Base-by-base conservation (phyloP, 2,888 invertebrate species). In the Allophyes oxyacanthae region DNA sequence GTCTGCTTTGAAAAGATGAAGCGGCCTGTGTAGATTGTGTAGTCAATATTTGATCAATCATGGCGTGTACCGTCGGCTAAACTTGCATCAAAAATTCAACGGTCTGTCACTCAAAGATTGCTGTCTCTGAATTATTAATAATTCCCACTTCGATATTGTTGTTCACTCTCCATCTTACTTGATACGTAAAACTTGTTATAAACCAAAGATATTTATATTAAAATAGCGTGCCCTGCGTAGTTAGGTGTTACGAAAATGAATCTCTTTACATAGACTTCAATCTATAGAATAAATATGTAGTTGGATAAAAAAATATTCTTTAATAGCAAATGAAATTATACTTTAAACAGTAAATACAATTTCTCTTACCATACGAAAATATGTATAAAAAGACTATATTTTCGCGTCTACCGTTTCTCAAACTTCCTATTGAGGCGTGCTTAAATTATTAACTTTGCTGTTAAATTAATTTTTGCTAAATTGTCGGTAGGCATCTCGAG, bases 391-490 rank as follows among this genome's bases (percentile, higher is more conserved):
- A 14, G 40, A 6, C n/a, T 10, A 5, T 34, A 44, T 40, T 49
- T 40, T 38, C 14, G 44, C 26, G n/a, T 45, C 36, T 45, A 49
- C 38, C 43, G 38, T 37, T 33, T 38, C 38, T 28, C 25, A 7
- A 59, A 40, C 14, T 40, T 55, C 15, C 50, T 20, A 43, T 40
- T 25, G 49, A 36, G 37, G 38, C 56, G 43, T 54, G 38, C 51
- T 55, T 40, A 41, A 72, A 69, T 55, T n/a, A n/a, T 62, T 43
- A 65, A 73, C 62, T 69, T 40, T 34, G 48, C 15, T 38, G 49
- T 42, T 54, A 59, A 73, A 73, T 72, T 55, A 69, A 45, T 65
- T 72, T 68, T 69, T 69, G 62, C 41, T 43, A 62, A 72, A 69
- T 62, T 64, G 51, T 65, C 36, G 52, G 68, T 50, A 53, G 38